Percentiles rank a stretch among this genome's conserved stretches.
phyloP scores from a whole-genome alignment of 2,888 invertebrate genomes.

The Drosophila affinis region DNA sequence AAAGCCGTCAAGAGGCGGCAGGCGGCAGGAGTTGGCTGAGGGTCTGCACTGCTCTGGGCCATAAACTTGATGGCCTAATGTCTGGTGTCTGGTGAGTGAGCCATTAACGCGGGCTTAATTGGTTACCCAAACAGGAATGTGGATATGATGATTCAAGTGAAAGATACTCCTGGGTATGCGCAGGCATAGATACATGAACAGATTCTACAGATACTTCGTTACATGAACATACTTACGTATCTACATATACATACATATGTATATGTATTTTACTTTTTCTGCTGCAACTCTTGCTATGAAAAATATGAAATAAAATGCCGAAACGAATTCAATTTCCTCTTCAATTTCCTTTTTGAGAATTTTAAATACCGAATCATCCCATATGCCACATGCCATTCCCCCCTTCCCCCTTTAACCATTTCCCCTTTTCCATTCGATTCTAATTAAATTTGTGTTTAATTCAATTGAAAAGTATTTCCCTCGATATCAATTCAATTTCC shows the following conservation, averaged over 20 bases:
- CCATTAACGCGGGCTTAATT: conserved; percentile 23
- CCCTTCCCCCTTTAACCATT: not conserved
- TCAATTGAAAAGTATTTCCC: not conserved
- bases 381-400: conserved; percentile 11
- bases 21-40: conserved; percentile 4
- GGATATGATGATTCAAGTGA: not conserved
- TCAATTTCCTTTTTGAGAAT: conserved; percentile 26
- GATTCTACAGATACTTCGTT: no score
- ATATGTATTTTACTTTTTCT: not conserved
- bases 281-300: conserved; percentile 17
- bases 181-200: no score
- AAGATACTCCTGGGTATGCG: no score
- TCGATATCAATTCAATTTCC: not conserved
- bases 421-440: not conserved
- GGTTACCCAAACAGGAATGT: not conserved
- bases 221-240: no score
- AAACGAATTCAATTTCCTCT: conserved; percentile 36
- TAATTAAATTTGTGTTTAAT: conserved; percentile 1
- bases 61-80: conserved; percentile 24
- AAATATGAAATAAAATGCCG: conserved; percentile 29
- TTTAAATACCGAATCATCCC: conserved; percentile 8
- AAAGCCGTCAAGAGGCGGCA: conserved; percentile 16
- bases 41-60: not conserved
- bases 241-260: no score
- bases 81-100: conserved; percentile 8